Conservation (phyloP, 2,113 vertebrate species). For the Protobothrops mucrosquamatus region DNA sequence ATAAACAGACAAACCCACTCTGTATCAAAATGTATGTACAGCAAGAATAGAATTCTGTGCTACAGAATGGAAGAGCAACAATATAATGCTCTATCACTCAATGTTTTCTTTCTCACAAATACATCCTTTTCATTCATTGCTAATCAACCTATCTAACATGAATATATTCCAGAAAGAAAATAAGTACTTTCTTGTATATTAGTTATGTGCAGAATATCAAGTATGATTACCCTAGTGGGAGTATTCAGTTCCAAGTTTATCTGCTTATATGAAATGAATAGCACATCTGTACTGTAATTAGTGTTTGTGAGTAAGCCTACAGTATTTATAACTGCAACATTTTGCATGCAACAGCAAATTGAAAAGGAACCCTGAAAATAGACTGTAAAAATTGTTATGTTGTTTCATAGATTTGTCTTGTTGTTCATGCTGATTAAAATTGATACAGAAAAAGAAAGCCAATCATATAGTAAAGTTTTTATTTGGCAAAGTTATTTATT, state of each 20-base stretch:
- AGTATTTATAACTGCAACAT: slow-evolving; percentile 21
- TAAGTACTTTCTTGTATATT: neutral
- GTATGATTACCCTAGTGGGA: neutral
- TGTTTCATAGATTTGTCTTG: slow-evolving; percentile 3
- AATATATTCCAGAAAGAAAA: neutral
- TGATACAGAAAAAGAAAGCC: neutral
- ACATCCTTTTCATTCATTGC: neutral
- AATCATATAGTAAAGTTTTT: neutral
- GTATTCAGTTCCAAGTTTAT: slow-evolving; percentile 3
- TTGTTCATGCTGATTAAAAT: neutral
- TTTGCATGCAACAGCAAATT: slow-evolving; percentile 10
- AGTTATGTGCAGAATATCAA: neutral
- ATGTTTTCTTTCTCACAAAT: neutral
- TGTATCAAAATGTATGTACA: no score
- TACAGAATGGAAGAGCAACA: neutral
- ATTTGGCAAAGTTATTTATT: neutral
- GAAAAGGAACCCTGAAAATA: slow-evolving; percentile 15
- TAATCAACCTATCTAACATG: neutral
- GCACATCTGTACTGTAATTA: neutral
- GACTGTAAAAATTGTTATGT: neutral
- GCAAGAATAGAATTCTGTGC: neutral
- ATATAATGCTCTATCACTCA: neutral
- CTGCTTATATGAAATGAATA: neutral
- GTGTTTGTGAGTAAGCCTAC: neutral
- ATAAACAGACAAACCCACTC: neutral